Evolutionary conservation across 2,113 vertebrate species (phyloP).

Genomic region (Pantherophis guttatus): DNA sequence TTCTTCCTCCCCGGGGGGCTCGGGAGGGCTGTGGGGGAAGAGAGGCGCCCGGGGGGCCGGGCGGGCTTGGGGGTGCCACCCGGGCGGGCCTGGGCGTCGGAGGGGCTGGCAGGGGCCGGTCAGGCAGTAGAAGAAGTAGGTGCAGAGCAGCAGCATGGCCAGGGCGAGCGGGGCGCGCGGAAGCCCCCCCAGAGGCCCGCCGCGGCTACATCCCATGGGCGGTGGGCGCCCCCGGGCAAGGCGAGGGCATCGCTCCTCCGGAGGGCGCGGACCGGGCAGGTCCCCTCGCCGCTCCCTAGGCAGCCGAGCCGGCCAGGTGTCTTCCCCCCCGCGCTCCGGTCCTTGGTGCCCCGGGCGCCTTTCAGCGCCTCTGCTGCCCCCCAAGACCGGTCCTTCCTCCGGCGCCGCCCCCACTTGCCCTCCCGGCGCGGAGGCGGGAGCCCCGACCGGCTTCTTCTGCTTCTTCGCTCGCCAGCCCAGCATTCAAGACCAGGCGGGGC

Average conservation of each 20-base stretch:
- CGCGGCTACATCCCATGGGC: slow-evolving; percentile 84
- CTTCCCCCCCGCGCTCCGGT: neutral
- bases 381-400: neutral
- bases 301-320: neutral
- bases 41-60: neutral
- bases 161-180: slow-evolving; percentile 76
- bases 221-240: slow-evolving; percentile 27
- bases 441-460: neutral
- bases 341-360: neutral
- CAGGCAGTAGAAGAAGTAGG: slow-evolving; percentile 76
- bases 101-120: slow-evolving; percentile 72
- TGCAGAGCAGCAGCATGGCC: slow-evolving; percentile 77
- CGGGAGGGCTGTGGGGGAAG: slow-evolving; percentile 10
- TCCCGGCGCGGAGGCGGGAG: too few relatives aligned
- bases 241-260: neutral
- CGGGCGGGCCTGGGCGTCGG: slow-evolving; percentile 25
- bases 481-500: neutral
- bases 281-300: too few relatives aligned
- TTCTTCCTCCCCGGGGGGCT: slow-evolving; percentile 53
- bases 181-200: slow-evolving; percentile 60
- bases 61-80: slow-evolving; percentile 1
- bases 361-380: neutral
- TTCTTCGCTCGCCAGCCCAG: neutral
- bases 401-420: neutral
- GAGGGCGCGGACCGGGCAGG: neutral